Percentiles rank a stretch among this genome's conserved stretches.
Conservation (phyloP, 1,140 invertebrate genomes). For the Druon quercuslanigerum region DNA sequence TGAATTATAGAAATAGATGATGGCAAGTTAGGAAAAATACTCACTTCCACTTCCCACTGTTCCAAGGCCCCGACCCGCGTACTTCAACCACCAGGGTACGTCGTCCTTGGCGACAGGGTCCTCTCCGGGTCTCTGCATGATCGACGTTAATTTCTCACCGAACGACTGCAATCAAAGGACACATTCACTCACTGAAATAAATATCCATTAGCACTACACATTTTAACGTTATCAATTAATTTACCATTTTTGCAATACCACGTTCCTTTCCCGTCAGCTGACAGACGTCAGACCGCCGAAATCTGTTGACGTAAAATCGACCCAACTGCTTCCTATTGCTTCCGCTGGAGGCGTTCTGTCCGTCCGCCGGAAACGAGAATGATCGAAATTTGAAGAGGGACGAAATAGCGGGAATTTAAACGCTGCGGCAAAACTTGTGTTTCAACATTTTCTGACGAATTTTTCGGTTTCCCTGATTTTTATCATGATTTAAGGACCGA, state of each 20-base stretch:
- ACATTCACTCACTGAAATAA: background rate
- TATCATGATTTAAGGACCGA: no score
- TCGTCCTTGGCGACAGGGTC: conserved; percentile 85
- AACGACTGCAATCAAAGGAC: conserved; percentile 79
- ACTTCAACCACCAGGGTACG: conserved; percentile 92
- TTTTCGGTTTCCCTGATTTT: no score
- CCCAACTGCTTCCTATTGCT: background rate
- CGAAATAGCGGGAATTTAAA: background rate
- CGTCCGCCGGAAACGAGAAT: no score
- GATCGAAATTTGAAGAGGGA: no score
- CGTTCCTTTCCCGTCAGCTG: conserved; percentile 53
- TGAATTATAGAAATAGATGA: background rate
- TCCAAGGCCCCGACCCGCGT: conserved; percentile 87
- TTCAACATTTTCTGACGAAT: no score
- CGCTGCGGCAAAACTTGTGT: no score
- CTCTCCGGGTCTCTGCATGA: conserved; percentile 86
- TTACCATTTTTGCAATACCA: conserved; percentile 33
- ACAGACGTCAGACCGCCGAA: conserved; percentile 35
- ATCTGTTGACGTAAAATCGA: conserved; percentile 8
- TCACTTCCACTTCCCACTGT: conserved; percentile 89
- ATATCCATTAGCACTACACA: background rate
- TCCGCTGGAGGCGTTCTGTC: background rate
- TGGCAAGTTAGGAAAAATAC: conserved; percentile 58
- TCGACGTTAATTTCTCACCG: conserved; percentile 83
- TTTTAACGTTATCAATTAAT: background rate